Base-by-base conservation (phyloP, 2,888 invertebrate species). In the Serripes groenlandicus region DNA sequence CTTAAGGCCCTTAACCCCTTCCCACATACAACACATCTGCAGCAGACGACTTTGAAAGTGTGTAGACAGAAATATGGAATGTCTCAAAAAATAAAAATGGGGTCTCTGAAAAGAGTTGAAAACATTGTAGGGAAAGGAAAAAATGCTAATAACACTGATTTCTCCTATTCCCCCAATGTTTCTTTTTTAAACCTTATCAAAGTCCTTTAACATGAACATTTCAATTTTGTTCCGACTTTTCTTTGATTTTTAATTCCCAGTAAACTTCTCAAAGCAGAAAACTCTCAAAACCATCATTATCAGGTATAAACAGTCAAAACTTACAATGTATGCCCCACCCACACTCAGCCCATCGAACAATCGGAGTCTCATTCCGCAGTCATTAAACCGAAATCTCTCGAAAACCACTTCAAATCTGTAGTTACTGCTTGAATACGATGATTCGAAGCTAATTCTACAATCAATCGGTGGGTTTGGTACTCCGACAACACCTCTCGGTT, bases 381-480 rank as follows among this genome's bases (percentile, higher is more conserved):
- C 92, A 34, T 81, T 56, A n/a, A 92, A 90, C 3, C 68, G 52
- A 3, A 90, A 81, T 26, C 88, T 71, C 42, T 90, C 87, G 11
- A 91, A 85, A 15, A 87, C 84, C 11, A 92, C 89, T 85, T 91
- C 90, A 75, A 92, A 87, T 72, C 87, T 85, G 56, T 91, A 91
- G 70, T 88, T 88, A 3, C 87, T 87, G 56, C 91, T 90, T 18
- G 88, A 78, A 60, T 91, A 90, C 1, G 86, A 84, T 5, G 92
- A 90, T 68, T 87, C 81, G 23, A 92, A 85, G 26, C 81, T 78
- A 5, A 91, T 77, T 11, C 78, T 81, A 75, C 92, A 92, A n/a
- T 79, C 70, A 23, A 79, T 72, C 0, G 89, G 83, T 0, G 92
- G 92, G 71, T 91, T 91, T 1, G 87, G 60, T 5, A 89, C 81